Base-by-base conservation (phyloP, 1,140 invertebrate species). In the Druon quercuslanigerum region DNA sequence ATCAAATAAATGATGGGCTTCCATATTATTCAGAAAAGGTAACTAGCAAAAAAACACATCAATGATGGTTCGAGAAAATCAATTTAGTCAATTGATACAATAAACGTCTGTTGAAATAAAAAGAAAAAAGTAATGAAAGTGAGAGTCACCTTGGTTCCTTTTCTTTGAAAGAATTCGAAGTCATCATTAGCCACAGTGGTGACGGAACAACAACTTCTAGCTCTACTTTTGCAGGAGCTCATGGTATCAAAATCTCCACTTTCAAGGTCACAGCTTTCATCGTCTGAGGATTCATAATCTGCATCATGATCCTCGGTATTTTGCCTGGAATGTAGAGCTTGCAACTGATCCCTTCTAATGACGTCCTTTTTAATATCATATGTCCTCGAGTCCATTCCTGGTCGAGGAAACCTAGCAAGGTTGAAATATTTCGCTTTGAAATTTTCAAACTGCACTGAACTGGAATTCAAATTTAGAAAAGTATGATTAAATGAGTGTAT, bases 111-210 rank as follows among this genome's bases (percentile, higher is more conserved):
- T 50, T 51, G 54, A 70, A 46, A n/a, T 17, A 75, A 54, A 73
- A 16, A 57, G 71, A 5, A 73, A 50, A 51, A 73, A 60, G 19
- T 46, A 60, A 9, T 40, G 72, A 50, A 73, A 51, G 50, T 54
- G 13, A 71, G 57, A 50, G 60, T 81, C 80, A 89, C 88, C 89
- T 87, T 87, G 17, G 81, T 85, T 71, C 83, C 85, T 75, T 90
- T 87, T 80, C 87, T 85, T 81, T 93, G 92, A 79, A 92, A 94
- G 84, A 93, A 94, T 79, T 94, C 94, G 79, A 94, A 94, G 83
- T 94, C 94, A 79, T 94, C 93, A 80, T 94, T 94, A 13, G 93
- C 94, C 50, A 93, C 93, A 0, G 94, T 94, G 5, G 94, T 94
- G 16, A 94, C 94, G 9, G 94, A 94, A 75, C 91, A 92, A 50